Percentiles rank a stretch among this genome's conserved stretches.
Evolutionary conservation across 2,888 invertebrate genomes (phyloP).

Genomic region (Agrilus mali): DNA sequence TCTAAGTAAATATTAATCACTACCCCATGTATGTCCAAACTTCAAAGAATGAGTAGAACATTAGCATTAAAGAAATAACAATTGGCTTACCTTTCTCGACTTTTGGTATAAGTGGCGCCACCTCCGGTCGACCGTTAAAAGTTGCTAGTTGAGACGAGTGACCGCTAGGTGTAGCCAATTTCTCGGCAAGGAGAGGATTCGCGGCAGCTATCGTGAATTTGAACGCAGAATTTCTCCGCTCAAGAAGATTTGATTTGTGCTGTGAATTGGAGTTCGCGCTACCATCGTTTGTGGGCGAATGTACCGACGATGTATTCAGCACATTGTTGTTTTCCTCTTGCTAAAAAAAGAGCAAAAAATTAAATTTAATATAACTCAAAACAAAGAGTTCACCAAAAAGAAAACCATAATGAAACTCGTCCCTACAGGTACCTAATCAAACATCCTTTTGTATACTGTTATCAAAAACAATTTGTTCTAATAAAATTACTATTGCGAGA

Average conservation of each 20-base stretch:
- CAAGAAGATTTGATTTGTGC: slow-evolving; percentile 27
- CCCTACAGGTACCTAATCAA: too few relatives aligned
- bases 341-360: slow-evolving; percentile 18
- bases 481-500: too few relatives aligned
- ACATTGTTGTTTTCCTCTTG: slow-evolving; percentile 41
- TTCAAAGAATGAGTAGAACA: too few relatives aligned
- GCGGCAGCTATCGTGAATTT: slow-evolving; percentile 73
- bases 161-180: slow-evolving; percentile 44
- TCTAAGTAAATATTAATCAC: too few relatives aligned
- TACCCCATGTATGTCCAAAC: too few relatives aligned
- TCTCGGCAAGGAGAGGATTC: slow-evolving; percentile 78
- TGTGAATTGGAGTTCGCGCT: slow-evolving; percentile 14
- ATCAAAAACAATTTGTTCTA: too few relatives aligned
- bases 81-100: slow-evolving; percentile 33
- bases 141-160: slow-evolving; percentile 19
- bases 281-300: slow-evolving; percentile 9
- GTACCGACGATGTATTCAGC: slow-evolving; percentile 18
- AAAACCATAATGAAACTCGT: too few relatives aligned
- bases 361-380: neutral
- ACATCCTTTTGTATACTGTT: too few relatives aligned
- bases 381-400: too few relatives aligned
- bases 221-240: slow-evolving; percentile 25
- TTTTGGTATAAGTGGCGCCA: slow-evolving; percentile 33
- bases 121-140: slow-evolving; percentile 20
- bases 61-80: neutral